Base-by-base conservation (phyloP, 2,888 invertebrate species). In the Agrochola lota region DNA sequence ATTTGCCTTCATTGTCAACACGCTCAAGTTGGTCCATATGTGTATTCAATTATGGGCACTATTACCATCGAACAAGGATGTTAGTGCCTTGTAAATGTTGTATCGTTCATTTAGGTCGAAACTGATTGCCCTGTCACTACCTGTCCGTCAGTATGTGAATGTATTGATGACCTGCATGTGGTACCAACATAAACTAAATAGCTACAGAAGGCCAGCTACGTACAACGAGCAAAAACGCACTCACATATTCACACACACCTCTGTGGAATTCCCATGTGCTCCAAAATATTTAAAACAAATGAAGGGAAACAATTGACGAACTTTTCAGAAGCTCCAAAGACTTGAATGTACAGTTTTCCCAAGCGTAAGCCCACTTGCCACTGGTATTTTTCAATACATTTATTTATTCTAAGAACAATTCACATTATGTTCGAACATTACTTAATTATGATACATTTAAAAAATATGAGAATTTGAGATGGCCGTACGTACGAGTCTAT, bases 1-100 rank as follows among this genome's bases (percentile, higher is more conserved):
- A 90, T 91, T 91, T 90, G 85, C 80, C 84, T 90, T 88, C 87
- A 89, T 88, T 87, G 85, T 84, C 74, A 77, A 79, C 68, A 77
- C 77, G 71, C 75, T 64, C 35, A 76, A 77, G 68, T 76, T 83
- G 75, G 35, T 63, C 63, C 78, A 52, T 84, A 77, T 79, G 71
- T 69, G 80, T 83, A 83, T 88, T 81, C 79, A 77, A 86, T 88
- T 74, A 78, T 83, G 43, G 43, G 30, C 49, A 63, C 66, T 87
- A 86, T 86, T 62, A 26, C 62, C 4, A 23, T 66, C 30, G 3
- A 0, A 17, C 74, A 86, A 79, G 70, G 72, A 26, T 15, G 74
- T 23, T 81, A 80, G 82, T 88, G 57, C 80, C 69, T 68, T 86
- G 80, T 55, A 71, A 78, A 86, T 67, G 30, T 55, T 57, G 63